Conservation (phyloP, 2,113 vertebrate species). For the Caracal caracal region DNA sequence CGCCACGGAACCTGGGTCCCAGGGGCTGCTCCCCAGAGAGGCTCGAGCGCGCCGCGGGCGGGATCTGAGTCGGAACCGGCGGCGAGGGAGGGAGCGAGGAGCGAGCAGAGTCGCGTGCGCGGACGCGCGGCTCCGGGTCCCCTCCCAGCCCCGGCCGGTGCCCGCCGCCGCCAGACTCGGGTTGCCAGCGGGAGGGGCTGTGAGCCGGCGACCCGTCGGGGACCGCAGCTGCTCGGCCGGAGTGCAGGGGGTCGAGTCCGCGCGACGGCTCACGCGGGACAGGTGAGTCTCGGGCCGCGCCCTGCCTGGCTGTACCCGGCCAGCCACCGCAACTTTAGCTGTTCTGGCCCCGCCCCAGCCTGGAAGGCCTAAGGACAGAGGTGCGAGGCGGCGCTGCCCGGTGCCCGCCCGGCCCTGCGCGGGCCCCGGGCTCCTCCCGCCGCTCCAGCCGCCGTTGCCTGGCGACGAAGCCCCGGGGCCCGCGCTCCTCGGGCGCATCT, state of each 20-base stretch:
- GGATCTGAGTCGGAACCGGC: neutral
- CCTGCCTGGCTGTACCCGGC: neutral
- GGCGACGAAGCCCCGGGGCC: slow-evolving; percentile 34
- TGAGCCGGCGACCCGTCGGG: neutral
- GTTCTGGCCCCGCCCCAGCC: neutral
- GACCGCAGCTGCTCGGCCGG: neutral
- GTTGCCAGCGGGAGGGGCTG: neutral
- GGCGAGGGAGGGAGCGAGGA: neutral
- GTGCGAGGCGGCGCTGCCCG: neutral
- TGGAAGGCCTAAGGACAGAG: slow-evolving; percentile 16
- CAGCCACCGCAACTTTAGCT: slow-evolving; percentile 46
- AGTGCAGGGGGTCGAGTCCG: neutral
- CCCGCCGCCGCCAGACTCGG: neutral
- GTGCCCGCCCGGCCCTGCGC: accelerated
- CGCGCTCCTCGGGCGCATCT: neutral
- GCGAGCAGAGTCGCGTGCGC: slow-evolving; percentile 43
- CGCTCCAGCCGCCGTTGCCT: neutral
- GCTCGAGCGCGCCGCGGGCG: neutral
- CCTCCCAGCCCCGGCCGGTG: slow-evolving; percentile 37
- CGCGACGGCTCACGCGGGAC: slow-evolving; percentile 40
- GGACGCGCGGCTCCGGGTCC: neutral
- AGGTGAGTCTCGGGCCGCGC: slow-evolving; percentile 71
- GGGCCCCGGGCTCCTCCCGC: neutral
- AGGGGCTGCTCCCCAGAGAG: neutral
- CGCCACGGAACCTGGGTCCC: neutral